These are phyloP conservation scores for Nothura maculosa DNA, from an alignment of 2,797 vertebrate species.

Conservation along the genomic window DNA sequence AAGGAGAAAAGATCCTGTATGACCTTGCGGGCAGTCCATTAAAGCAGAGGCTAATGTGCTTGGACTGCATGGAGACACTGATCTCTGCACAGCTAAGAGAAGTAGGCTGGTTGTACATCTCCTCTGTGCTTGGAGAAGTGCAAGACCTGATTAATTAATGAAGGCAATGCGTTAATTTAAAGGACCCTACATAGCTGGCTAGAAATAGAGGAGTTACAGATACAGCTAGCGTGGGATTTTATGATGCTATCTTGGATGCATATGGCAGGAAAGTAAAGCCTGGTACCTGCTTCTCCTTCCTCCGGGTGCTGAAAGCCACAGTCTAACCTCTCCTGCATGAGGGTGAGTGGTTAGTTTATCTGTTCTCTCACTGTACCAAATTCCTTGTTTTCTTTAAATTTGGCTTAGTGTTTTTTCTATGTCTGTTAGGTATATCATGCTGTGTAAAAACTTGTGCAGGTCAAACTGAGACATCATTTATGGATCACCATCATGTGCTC, in stretches of 20 bases:
- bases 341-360: neutral
- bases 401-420: neutral
- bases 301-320: neutral
- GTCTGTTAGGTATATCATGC: neutral
- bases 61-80: neutral
- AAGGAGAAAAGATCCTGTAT: neutral
- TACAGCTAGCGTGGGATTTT: rapidly evolving
- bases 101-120: neutral
- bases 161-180: neutral
- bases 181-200: neutral
- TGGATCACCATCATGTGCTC: neutral
- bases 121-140: neutral
- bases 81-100: neutral
- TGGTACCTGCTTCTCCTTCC: rapidly evolving
- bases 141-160: neutral
- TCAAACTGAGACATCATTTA: neutral
- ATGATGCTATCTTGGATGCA: neutral
- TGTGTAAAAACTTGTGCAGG: neutral
- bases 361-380: neutral
- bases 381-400: neutral
- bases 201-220: neutral
- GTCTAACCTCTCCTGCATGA: neutral
- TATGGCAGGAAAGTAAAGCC: neutral
- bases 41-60: neutral
- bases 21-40: neutral